Conservation (phyloP, 1,140 invertebrate species). For the Lasioglossum baleicum region DNA sequence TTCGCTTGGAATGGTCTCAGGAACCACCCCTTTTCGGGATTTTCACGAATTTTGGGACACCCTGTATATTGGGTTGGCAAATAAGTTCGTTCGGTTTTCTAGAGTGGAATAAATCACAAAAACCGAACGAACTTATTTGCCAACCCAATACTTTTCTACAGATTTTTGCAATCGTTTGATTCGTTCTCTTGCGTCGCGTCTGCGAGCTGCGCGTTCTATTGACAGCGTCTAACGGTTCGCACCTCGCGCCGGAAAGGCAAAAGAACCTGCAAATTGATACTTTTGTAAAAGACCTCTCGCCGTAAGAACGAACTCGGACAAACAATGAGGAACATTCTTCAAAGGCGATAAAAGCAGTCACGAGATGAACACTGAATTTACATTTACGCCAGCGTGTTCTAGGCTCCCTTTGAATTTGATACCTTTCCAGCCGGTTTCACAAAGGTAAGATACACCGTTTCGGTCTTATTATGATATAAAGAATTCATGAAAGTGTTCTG, state of each 20-base stretch:
- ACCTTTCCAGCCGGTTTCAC: too few relatives aligned
- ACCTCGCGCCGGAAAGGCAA: background rate
- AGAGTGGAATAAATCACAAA: too few relatives aligned
- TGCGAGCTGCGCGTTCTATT: background rate
- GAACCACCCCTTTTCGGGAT: too few relatives aligned
- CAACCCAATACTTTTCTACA: too few relatives aligned
- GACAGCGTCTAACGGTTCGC: background rate
- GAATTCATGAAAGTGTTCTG: background rate
- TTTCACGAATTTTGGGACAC: too few relatives aligned
- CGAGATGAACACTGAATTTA: slow-evolving; percentile 1
- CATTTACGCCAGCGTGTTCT: background rate
- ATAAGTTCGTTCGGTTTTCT: too few relatives aligned
- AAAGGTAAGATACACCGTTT: background rate
- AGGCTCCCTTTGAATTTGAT: slow-evolving; percentile 9
- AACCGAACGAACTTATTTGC: too few relatives aligned
- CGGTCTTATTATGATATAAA: slow-evolving; percentile 1
- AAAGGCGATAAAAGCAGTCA: background rate
- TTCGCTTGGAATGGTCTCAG: too few relatives aligned
- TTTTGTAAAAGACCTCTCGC: background rate
- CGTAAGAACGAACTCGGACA: background rate
- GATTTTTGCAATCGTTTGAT: too few relatives aligned
- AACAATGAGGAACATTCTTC: background rate
- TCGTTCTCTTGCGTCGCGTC: background rate
- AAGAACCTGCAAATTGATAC: background rate
- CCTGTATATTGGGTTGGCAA: too few relatives aligned